Conservation (phyloP, 2,888 invertebrate genomes). For the Julus scandinavius region DNA sequence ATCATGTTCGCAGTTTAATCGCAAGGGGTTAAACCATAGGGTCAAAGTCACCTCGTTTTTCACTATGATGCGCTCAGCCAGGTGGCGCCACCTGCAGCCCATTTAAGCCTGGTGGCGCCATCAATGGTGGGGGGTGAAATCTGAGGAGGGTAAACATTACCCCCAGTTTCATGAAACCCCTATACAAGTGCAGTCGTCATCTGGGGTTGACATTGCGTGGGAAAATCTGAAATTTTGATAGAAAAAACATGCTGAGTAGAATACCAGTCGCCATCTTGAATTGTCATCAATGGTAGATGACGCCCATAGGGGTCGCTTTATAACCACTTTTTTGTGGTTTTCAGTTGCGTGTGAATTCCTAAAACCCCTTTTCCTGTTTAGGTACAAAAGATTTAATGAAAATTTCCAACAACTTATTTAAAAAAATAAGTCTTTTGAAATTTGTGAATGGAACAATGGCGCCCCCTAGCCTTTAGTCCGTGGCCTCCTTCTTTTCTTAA, state of each 20-base stretch:
- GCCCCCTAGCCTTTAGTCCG: not conserved
- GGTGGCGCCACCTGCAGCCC: too few species aligned
- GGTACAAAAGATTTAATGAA: not conserved
- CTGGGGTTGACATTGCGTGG: not conserved
- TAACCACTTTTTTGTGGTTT: not conserved
- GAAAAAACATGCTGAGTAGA: not conserved
- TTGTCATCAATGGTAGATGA: not conserved
- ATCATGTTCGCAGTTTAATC: too few species aligned
- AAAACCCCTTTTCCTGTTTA: constrained; percentile 16
- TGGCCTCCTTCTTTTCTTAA: constrained; percentile 8
- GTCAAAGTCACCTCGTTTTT: too few species aligned
- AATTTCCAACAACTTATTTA: not conserved
- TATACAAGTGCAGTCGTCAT: not conserved
- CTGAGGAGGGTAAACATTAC: not conserved
- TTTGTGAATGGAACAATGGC: constrained; percentile 6
- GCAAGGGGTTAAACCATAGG: too few species aligned
- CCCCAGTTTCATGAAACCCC: not conserved
- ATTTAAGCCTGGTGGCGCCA: not conserved
- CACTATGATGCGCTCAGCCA: too few species aligned
- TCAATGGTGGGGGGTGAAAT: not conserved
- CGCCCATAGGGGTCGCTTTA: constrained; percentile 27
- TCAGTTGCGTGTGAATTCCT: not conserved
- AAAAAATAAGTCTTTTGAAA: not conserved
- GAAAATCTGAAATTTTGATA: not conserved
- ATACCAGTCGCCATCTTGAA: not conserved